phyloP scores from a whole-genome alignment of 2,113 vertebrate species.

The Aptenodytes patagonicus region DNA sequence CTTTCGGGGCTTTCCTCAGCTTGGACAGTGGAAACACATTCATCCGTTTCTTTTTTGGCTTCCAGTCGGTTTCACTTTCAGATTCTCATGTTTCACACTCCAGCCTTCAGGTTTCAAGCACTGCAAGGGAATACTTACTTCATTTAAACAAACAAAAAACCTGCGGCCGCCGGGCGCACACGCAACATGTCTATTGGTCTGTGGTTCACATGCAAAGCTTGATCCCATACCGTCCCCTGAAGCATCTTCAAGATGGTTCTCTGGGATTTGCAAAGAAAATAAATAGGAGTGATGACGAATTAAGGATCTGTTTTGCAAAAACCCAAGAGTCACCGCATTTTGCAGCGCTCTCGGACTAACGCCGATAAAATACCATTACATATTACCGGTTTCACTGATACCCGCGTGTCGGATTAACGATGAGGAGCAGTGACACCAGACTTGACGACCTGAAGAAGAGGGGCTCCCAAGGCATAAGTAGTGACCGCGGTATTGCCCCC shows the following conservation, averaged over 20 bases:
- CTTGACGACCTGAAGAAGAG: neutral
- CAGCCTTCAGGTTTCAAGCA: conserved; percentile 25
- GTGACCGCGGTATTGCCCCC: neutral
- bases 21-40: neutral
- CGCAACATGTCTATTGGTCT: neutral
- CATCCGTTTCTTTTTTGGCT: conserved; percentile 17
- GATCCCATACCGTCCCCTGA: neutral
- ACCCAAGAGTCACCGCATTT: neutral
- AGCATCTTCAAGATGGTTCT: neutral
- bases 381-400: neutral
- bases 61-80: conserved; percentile 53
- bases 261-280: neutral
- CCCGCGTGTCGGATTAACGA: neutral
- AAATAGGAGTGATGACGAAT: neutral
- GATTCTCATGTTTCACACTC: conserved; percentile 40
- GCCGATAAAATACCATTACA: neutral
- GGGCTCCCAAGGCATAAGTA: neutral
- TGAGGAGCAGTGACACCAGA: neutral
- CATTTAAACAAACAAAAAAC: conserved; percentile 18
- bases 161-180: neutral
- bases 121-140: neutral
- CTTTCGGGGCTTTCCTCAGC: neutral
- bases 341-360: neutral
- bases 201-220: neutral
- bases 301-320: neutral